Percentiles rank a stretch among this genome's conserved stretches.
Conservation (phyloP, 2,888 invertebrate species). For the Ophion ellenae region DNA sequence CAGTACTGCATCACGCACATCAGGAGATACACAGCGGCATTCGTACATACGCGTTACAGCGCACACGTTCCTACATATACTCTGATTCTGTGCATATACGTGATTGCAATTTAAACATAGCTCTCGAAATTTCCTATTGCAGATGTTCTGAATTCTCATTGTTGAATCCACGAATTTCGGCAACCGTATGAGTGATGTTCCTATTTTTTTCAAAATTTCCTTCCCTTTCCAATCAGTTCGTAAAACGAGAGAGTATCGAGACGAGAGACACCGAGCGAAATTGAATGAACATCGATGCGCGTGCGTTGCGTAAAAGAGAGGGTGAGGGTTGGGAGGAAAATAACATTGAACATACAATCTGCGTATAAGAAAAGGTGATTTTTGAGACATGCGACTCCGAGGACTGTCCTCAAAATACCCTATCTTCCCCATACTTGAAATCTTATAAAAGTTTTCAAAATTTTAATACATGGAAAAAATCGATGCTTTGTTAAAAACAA, state of each 20-base stretch:
- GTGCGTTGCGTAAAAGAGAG: neutral
- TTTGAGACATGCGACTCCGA: too few relatives aligned
- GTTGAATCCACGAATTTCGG: slow-evolving; percentile 55
- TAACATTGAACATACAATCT: slow-evolving; percentile 30
- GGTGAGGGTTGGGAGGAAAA: neutral
- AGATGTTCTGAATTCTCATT: slow-evolving; percentile 30
- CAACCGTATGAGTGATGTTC: slow-evolving; percentile 33
- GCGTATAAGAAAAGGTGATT: neutral
- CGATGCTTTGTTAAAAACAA: too few relatives aligned
- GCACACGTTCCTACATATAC: neutral
- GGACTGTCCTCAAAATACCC: too few relatives aligned
- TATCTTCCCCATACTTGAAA: too few relatives aligned
- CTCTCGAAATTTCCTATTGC: slow-evolving; percentile 47
- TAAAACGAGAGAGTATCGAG: slow-evolving; percentile 31
- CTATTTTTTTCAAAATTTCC: slow-evolving; percentile 40
- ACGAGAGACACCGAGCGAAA: slow-evolving; percentile 38
- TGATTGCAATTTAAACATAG: slow-evolving; percentile 59
- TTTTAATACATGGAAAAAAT: too few relatives aligned
- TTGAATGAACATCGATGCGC: slow-evolving; percentile 54
- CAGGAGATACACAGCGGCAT: neutral
- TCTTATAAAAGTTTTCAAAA: too few relatives aligned
- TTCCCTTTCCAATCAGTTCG: slow-evolving; percentile 7
- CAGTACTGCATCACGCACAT: slow-evolving; percentile 38
- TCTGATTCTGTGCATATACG: slow-evolving; percentile 7
- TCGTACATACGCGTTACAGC: neutral